Base-by-base conservation (phyloP, 53 echinoderm and acorn worm genomes). In the Astropecten irregularis region DNA sequence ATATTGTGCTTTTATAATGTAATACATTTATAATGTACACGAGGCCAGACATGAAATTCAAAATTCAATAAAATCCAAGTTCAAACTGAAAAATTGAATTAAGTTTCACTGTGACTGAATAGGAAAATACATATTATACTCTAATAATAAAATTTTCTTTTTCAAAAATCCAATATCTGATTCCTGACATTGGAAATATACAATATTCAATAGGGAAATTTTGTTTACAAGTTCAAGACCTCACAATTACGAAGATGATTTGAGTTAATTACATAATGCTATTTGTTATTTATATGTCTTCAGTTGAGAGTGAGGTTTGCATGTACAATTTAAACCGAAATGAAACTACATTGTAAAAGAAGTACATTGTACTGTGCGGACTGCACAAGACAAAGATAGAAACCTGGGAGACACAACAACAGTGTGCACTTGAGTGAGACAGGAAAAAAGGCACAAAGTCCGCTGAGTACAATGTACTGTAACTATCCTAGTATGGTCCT, bases 401-500 rank as follows among this genome's bases (percentile, higher is more conserved):
- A 16, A 16, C 54, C 18, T n/a, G 18, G 4, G 54, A 46, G 47
- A 14, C 8, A 8, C 47, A 46, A 46, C 8, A 46, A 46, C 14
- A n/a, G n/a, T n/a, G n/a, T n/a, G n/a, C n/a, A n/a, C n/a, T n/a
- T n/a, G n/a, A n/a, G 47, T 46, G 47, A 46, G 16, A 33, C 13
- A 40, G 3, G 33, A 20, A 40, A 26, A 44, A 27, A 51, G 49
- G 71, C 71, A 51, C 71, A 42, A 1, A 1, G 32, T 49, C 35
- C 30, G 32, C 51, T 9, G n/a, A 60, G 46, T 46, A 77, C 77
- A 60, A 77, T 55, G 60, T 76, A 58, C 40, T 26, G 16, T 76
- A 38, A 10, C 49, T 50, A 77, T 28, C 40, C 32, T 40, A 60
- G 61, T 30, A n/a, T 22, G 14, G n/a, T 60, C 46, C 33, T 33